Conservation (phyloP, 2,797 vertebrate genomes). For the Sternotherus odoratus region DNA sequence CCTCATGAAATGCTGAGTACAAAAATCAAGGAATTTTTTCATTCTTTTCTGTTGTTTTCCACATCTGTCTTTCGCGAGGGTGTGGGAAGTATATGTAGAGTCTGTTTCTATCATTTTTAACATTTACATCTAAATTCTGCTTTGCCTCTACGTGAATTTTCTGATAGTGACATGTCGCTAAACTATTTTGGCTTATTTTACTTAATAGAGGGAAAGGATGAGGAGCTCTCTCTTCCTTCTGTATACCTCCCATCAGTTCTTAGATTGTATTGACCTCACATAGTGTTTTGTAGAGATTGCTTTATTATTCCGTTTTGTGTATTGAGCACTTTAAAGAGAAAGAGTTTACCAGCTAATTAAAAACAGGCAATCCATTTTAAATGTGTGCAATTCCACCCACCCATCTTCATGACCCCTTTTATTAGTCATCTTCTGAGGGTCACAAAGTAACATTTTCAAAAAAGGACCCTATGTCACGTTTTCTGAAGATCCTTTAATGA, state of each 20-base stretch:
- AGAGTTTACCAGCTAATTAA: slow-evolving; percentile 66
- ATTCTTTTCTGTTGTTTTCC: background rate
- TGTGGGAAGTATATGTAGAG: background rate
- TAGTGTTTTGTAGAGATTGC: background rate
- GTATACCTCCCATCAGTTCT: slow-evolving; percentile 28
- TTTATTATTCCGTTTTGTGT: slow-evolving; percentile 44
- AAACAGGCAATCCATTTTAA: background rate
- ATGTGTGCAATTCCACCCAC: slow-evolving; percentile 12
- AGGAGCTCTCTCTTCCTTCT: slow-evolving; percentile 14
- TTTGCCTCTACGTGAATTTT: slow-evolving; percentile 18
- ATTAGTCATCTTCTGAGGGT: background rate
- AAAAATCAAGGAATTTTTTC: background rate
- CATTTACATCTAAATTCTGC: background rate
- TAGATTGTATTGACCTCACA: background rate
- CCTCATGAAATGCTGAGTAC: background rate
- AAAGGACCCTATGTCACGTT: fast-evolving
- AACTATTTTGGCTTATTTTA: slow-evolving; percentile 57
- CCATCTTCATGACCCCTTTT: background rate
- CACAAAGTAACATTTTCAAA: background rate
- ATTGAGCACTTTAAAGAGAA: background rate
- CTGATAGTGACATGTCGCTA: slow-evolving; percentile 1
- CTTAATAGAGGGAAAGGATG: background rate
- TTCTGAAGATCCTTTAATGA: background rate
- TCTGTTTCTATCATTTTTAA: slow-evolving; percentile 26
- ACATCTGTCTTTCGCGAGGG: slow-evolving; percentile 1